phyloP scores from a whole-genome alignment of 2,113 vertebrate species.

The Tiliqua scincoides region DNA sequence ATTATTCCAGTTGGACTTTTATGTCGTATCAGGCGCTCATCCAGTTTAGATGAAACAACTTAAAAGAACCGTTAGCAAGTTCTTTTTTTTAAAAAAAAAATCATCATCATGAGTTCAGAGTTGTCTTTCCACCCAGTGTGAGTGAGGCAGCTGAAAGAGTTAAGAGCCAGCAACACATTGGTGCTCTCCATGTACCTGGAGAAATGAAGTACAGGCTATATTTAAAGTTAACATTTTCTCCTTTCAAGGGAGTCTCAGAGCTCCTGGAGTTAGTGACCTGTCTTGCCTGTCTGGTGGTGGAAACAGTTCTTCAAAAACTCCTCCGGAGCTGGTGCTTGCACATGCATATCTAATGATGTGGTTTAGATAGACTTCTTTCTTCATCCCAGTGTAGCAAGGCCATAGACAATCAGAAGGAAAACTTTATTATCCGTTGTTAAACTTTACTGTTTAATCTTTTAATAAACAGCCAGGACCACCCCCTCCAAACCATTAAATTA shows the following conservation, averaged over 20 bases:
- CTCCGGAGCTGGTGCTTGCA: neutral
- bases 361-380: slow-evolving; percentile 17
- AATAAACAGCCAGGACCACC: slow-evolving; percentile 64
- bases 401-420: slow-evolving; percentile 59
- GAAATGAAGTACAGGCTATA: slow-evolving; percentile 39
- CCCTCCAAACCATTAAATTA: slow-evolving; percentile 50
- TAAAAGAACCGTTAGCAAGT: neutral
- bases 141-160: slow-evolving; percentile 6
- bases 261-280: neutral
- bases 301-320: neutral
- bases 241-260: slow-evolving; percentile 16
- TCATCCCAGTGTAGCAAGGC: neutral
- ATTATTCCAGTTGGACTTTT: neutral
- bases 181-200: neutral
- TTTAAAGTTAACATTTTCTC: slow-evolving; percentile 30
- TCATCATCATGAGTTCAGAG: neutral
- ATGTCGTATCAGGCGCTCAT: neutral
- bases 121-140: neutral
- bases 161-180: neutral
- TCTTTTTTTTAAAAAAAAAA: neutral
- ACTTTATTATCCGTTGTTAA: slow-evolving; percentile 60
- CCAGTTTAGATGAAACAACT: neutral
- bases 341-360: neutral
- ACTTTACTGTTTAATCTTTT: slow-evolving; percentile 67
- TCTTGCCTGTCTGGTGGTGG: neutral